Conservation (phyloP, 2,888 invertebrate genomes). For the Drosophila austrosaltans region DNA sequence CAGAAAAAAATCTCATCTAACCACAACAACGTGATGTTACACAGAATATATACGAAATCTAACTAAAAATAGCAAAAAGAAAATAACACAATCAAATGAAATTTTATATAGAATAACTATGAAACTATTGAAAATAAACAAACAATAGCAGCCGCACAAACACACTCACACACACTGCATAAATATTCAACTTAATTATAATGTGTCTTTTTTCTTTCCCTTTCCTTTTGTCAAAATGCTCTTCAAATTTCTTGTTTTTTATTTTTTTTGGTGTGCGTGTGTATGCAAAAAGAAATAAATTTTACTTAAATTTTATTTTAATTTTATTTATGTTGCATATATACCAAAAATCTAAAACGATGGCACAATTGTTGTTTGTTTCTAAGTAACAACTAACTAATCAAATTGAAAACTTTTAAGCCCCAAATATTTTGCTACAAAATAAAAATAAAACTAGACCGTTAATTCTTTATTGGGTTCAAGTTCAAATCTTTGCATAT, state of each 20-base stretch:
- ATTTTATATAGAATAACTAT: slow-evolving; percentile 35
- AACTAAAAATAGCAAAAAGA: slow-evolving; percentile 63
- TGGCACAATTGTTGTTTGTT: neutral
- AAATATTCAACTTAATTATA: slow-evolving; percentile 42
- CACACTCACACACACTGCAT: slow-evolving; percentile 6
- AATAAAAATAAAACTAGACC: no score
- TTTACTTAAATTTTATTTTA: slow-evolving; percentile 4
- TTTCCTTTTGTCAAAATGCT: neutral
- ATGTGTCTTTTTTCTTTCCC: neutral
- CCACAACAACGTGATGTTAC: slow-evolving; percentile 54
- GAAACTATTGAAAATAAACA: slow-evolving; percentile 16
- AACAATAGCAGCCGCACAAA: slow-evolving; percentile 22
- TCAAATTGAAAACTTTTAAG: no score
- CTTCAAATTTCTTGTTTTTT: neutral
- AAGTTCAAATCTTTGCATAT: no score
- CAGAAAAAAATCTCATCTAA: slow-evolving; percentile 41
- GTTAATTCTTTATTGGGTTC: no score
- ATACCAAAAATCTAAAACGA: neutral
- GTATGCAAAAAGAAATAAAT: slow-evolving; percentile 17
- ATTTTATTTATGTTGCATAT: slow-evolving; percentile 11
- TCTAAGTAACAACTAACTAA: neutral
- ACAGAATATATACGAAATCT: slow-evolving; percentile 44
- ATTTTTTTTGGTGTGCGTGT: neutral
- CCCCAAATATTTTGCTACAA: no score
- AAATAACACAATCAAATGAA: slow-evolving; percentile 49